Evolutionary conservation across 2,888 invertebrate species (phyloP), one percentile per base, ranked within the genome.

Genomic region (Pseudococcus longispinus): DNA sequence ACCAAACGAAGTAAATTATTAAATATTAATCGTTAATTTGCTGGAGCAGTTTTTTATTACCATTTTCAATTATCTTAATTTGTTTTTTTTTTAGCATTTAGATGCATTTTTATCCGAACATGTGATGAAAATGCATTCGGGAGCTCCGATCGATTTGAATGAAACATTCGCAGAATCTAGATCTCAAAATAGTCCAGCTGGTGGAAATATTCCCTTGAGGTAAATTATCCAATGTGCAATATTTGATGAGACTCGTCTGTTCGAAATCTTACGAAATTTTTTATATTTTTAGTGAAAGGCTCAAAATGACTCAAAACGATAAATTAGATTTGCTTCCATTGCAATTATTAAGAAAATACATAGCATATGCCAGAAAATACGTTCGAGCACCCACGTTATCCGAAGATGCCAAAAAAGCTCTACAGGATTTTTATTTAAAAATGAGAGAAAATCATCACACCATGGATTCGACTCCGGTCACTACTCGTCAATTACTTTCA

Each of bases 281-380:
- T 83, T 86, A 32, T 89, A 74, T 88, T 91, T 92, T 89, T 91
- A 95, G 93, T 88, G 92, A 92, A 90, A 92, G 93, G 89, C 91
- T 96, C 88, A 93, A 92, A 88, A 89, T 94, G 46, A 91, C 92
- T 86, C 91, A 92, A 4, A 93, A 93, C 4, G 95, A 95, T 90
- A 91, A 91, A 0, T 90, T 95, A 46, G 95, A 97, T 90, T 91
- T 93, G 4, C 91, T 98, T 87, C 96, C 98, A 0, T 92, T 94
- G 84, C 93, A 93, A 85, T 91, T 96, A 82, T 92, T 98, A 5
- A 93, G 97, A 88, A 98, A 97, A 91, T 98, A 97, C 90, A 95
- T 98, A 89, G 96, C 95, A 0, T 98, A 98, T 91, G 96, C 97
- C 0, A 93, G 95, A 88, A 94, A 96, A 90, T 96, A 96, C 91